These are phyloP conservation scores for Polietes domitor DNA, from an alignment of 2,888 invertebrate species.

Conservation along the genomic window DNA sequence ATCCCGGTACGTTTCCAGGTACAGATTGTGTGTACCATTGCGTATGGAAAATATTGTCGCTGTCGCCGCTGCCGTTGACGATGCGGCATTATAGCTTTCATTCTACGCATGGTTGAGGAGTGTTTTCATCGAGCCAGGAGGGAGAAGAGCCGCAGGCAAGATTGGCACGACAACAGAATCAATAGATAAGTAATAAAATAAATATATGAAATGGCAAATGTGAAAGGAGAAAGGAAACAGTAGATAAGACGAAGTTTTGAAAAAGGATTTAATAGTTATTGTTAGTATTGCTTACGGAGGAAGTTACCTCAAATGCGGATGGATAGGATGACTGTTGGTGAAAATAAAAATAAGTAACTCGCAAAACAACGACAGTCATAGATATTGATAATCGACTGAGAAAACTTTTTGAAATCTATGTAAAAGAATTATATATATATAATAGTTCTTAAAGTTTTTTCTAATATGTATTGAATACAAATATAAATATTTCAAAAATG, in stretches of 20 bases:
- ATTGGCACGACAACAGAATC: not conserved
- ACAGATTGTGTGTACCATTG: constrained; percentile 79
- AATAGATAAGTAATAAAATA: constrained; percentile 43
- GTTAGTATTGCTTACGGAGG: not conserved
- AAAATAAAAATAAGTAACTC: no score
- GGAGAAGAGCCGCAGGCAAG: constrained; percentile 38
- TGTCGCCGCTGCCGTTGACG: constrained; percentile 5
- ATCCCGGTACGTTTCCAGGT: constrained; percentile 78
- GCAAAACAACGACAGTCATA: no score
- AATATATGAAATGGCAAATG: constrained; percentile 30
- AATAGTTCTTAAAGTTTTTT: no score
- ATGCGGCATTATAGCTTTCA: constrained; percentile 72
- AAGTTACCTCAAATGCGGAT: no score
- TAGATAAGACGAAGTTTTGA: constrained; percentile 1
- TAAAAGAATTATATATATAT: no score
- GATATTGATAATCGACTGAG: no score
- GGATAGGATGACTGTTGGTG: no score
- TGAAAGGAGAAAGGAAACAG: constrained; percentile 25
- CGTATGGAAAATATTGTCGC: constrained; percentile 79
- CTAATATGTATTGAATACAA: no score
- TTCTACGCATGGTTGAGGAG: constrained; percentile 67
- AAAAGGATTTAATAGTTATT: constrained; percentile 29
- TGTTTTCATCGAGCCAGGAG: not conserved
- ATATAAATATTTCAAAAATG: no score
- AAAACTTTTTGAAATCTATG: no score